Evolutionary conservation across 2,888 invertebrate species (phyloP), one percentile per base, ranked within the genome.

Genomic region (Sinohyriopsis cumingii): DNA sequence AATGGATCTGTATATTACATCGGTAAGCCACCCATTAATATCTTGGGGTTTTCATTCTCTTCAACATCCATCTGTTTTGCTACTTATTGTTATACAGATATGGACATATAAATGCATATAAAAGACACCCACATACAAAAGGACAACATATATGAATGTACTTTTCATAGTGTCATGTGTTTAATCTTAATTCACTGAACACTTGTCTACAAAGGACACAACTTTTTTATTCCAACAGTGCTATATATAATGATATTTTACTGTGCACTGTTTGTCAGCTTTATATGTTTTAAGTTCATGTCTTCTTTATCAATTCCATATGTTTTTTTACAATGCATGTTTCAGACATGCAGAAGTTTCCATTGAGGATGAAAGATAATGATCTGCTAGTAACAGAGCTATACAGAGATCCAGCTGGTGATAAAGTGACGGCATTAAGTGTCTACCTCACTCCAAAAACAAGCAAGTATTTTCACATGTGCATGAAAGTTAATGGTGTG

Each of bases 381-480:
- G 99, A 99, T 92, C 92, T 99, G 18, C 92, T 99, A 45, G 98
- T 99, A 19, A 99, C 99, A 3, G 98, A 99, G 90, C 91, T 99
- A 53, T 99, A 98, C 89, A 87, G 88, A 73, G 99, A 99, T 91
- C 97, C 97, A 3, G 95, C 95, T 78, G 94, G 95, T 83, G 99
- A 99, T 90, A 95, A 96, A 6, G 98, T 99, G 70, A 99, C 99
- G 33, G 97, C 99, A 9, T 96, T 99, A 87, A 98, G 98, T 54
- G 98, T 99, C 3, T 99, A 99, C 90, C 92, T 99, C 54, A 98
- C 99, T n/a, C 98, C 98, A 20, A 99, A 99, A 92, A 98, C 98
- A 74, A 98, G 97, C 97, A 92, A 94, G 82, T 77, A 18, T 7
- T 22, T 19, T 33, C 22, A n/a, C 61, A 25, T 61, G 18, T 25